Evolutionary conservation across 2,888 invertebrate genomes (phyloP), one percentile per base, ranked within the genome.

Genomic region (Microctonus hyperodae): DNA sequence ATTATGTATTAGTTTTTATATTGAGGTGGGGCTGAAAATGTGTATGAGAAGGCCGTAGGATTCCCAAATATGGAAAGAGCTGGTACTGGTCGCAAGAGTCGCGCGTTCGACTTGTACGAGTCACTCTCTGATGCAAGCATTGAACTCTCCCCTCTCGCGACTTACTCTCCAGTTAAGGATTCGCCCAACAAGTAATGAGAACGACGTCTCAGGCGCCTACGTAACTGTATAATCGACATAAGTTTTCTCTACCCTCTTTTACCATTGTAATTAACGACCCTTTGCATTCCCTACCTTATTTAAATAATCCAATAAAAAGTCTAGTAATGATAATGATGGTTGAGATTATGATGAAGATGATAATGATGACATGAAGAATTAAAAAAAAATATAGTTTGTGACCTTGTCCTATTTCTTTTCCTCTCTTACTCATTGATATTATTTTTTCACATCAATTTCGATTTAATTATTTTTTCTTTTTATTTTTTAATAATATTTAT

Each of bases 41-140:
- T 44, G 44, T 40, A 57, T 40, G 51, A 40, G 51, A 59, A 65
- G 59, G 65, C 59, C 48, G 33, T 53, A 60, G 61, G 50, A 69
- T 64, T 61, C 25, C 71, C 71, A 65, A 72, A 72, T 72, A 70
- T 67, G 71, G 71, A 48, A 64, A 44, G 60, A 64, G 68, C 51
- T 67, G 28, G 20, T 59, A 20, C 33, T 13, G 37, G 22, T n/a
- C 33, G n/a, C 25, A 48, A 40, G 20, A 44, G 44, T 16, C 16
- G 16, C 16, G 44, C 16, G 44, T 44, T 44, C 44, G 44, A 44
- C 44, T 44, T 44, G 58, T 59, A 64, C 35, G 48, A 69, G 71
- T 64, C 65, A 59, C 72, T 67, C 70, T 72, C 78, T 78, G 77
- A 76, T 77, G 78, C 81, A 81, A 81, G 79, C 81, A 76, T 80